Conservation (phyloP, 2,113 vertebrate species). For the Nycticryphes semicollaris region DNA sequence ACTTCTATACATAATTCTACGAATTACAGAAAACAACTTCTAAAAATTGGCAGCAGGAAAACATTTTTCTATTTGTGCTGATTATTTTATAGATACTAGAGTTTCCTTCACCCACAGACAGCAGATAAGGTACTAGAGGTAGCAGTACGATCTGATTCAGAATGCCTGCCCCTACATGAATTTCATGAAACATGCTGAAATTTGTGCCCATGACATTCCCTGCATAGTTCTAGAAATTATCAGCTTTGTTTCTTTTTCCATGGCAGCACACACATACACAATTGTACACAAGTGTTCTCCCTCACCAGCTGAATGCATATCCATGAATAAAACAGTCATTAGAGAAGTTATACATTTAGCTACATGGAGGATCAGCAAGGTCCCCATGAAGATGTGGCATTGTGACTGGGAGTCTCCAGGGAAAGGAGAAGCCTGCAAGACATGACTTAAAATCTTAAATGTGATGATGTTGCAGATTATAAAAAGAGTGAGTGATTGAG, state of each 20-base stretch:
- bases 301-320: background rate
- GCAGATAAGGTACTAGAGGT: background rate
- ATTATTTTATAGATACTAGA: background rate
- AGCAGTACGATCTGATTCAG: background rate
- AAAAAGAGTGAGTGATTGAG: background rate
- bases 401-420: background rate
- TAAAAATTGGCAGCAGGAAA: background rate
- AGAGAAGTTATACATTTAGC: background rate
- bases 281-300: background rate
- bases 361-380: background rate
- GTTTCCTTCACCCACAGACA: background rate
- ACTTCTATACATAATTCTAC: background rate
- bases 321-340: slow-evolving; percentile 10
- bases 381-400: background rate
- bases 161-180: background rate
- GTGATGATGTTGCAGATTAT: background rate
- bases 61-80: background rate
- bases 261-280: background rate
- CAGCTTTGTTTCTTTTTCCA: slow-evolving; percentile 33
- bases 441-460: background rate
- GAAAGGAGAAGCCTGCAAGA: background rate
- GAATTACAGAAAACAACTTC: background rate
- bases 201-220: background rate
- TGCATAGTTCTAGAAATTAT: slow-evolving; percentile 22
- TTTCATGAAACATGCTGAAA: background rate